These are phyloP conservation scores for Bovichtus diacanthus DNA, from an alignment of 2,797 vertebrate species.

Conservation along the genomic window DNA sequence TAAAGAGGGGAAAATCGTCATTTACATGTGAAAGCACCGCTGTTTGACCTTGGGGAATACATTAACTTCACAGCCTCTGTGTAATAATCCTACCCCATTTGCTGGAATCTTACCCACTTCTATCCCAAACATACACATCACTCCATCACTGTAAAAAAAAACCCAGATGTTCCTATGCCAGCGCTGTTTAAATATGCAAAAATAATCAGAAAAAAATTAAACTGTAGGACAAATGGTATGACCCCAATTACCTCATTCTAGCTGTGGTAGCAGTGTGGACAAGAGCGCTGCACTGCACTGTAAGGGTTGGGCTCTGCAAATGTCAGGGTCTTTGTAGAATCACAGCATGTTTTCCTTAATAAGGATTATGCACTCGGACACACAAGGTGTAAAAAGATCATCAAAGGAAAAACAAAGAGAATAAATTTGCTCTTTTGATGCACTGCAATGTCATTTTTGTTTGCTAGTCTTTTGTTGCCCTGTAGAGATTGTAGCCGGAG, in stretches of 20 bases:
- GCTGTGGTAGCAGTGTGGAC: conserved; percentile 33
- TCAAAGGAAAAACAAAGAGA: neutral
- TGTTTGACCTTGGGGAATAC: conserved; percentile 55
- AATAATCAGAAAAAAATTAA: conserved; percentile 77
- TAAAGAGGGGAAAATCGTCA: conserved; percentile 22
- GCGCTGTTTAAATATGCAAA: conserved; percentile 70
- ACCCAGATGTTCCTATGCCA: conserved; percentile 62
- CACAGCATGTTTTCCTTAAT: conserved; percentile 43
- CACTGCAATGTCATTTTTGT: conserved; percentile 10
- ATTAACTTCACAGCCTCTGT: conserved; percentile 42
- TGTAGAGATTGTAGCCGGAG: conserved; percentile 38
- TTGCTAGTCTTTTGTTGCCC: conserved; percentile 20
- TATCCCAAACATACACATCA: conserved; percentile 60
- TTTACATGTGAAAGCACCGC: conserved; percentile 48
- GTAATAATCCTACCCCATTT: conserved; percentile 57
- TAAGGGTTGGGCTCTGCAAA: conserved; percentile 22
- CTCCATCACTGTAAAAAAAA: conserved; percentile 46
- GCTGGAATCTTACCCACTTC: conserved; percentile 45
- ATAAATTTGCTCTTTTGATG: conserved; percentile 10
- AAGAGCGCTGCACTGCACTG: conserved; percentile 27
- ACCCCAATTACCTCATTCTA: conserved; percentile 76
- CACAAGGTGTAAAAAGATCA: conserved; percentile 45
- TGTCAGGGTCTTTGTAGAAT: conserved; percentile 52
- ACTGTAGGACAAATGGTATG: conserved; percentile 66
- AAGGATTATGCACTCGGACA: conserved; percentile 36